Percentiles rank a stretch among this genome's conserved stretches.
These are phyloP conservation scores for Trachurus trachurus DNA, from an alignment of 2,797 vertebrate genomes.

Conservation along the genomic window DNA sequence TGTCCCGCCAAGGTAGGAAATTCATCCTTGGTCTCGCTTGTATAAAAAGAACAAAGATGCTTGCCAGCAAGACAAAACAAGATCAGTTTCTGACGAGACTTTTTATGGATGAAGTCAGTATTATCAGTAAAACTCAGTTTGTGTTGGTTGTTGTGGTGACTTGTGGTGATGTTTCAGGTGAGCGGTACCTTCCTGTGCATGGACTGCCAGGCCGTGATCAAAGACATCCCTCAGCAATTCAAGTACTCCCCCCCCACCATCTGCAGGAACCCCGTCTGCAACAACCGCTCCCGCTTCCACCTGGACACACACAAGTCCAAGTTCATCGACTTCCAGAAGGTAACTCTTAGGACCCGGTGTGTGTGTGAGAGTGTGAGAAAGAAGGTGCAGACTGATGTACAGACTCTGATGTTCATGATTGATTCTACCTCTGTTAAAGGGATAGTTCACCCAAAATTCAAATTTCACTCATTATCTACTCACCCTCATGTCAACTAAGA, in stretches of 20 bases:
- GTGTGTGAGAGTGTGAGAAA: accelerated
- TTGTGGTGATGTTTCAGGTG: constrained; percentile 59
- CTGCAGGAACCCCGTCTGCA: constrained; percentile 98
- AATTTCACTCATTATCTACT: too few species aligned
- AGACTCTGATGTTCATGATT: background rate
- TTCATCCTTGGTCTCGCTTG: too few species aligned
- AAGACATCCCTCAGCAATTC: constrained; percentile 97
- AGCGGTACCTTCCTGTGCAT: constrained; percentile 96
- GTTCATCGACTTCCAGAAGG: constrained; percentile 99
- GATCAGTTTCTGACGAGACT: too few species aligned
- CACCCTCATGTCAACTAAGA: too few species aligned
- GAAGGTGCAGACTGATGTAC: accelerated
- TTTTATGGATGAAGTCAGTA: too few species aligned
- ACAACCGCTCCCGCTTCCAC: constrained; percentile 95
- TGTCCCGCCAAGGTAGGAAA: too few species aligned
- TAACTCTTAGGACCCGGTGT: constrained; percentile 44
- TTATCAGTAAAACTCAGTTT: too few species aligned
- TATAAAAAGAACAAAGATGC: too few species aligned
- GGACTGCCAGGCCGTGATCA: constrained; percentile 96
- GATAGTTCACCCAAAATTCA: too few species aligned
- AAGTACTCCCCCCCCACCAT: constrained; percentile 98
- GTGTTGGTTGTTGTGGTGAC: background rate
- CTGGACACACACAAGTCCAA: constrained; percentile 98
- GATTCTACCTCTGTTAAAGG: background rate
- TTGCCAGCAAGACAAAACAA: too few species aligned